Conservation (phyloP, 2,888 invertebrate species). For the Thysanoteuthis rhombus region DNA sequence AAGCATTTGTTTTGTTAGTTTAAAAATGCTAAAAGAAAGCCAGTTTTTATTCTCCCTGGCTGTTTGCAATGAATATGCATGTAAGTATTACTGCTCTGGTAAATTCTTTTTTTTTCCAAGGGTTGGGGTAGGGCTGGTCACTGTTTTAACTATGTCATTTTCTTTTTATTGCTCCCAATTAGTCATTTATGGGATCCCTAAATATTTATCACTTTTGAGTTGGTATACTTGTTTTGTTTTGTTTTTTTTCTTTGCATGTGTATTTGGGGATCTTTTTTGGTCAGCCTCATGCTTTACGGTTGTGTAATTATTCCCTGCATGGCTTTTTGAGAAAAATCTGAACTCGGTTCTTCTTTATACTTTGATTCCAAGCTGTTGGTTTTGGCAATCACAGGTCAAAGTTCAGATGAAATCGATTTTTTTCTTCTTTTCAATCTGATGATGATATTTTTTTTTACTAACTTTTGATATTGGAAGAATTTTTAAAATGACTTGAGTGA, state of each 20-base stretch:
- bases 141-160: background rate
- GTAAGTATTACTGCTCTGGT: background rate
- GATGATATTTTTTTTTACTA: no score
- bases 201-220: no score
- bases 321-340: background rate
- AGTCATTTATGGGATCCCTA: no score
- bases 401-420: no score
- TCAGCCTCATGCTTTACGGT: background rate
- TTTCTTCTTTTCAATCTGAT: no score
- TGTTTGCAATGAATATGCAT: background rate
- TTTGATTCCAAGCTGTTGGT: background rate
- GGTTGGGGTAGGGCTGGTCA: background rate
- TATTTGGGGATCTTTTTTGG: background rate
- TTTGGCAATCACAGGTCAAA: background rate
- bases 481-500: no score
- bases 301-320: background rate
- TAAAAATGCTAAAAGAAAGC: background rate
- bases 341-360: background rate
- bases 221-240: no score
- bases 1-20: background rate
- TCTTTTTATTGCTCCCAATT: background rate
- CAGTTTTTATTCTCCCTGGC: background rate
- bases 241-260: background rate
- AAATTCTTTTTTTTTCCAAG: background rate
- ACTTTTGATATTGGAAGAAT: no score